Evolutionary conservation across 2,888 invertebrate species (phyloP).

Genomic region (Myathropa florea): DNA sequence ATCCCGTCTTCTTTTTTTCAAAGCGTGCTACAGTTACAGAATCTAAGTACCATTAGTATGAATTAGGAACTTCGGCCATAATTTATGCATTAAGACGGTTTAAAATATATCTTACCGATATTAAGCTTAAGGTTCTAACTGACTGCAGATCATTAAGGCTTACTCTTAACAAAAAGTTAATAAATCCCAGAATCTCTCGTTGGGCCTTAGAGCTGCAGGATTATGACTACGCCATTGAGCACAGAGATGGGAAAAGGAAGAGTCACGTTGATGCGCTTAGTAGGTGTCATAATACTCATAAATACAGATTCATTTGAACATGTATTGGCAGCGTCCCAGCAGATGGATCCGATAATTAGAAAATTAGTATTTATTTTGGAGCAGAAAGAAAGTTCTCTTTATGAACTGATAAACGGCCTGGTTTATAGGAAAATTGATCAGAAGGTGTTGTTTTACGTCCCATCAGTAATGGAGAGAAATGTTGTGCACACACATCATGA

Average conservation of each 20-base stretch:
- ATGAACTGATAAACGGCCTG: conserved; percentile 30
- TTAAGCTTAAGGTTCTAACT: conserved; percentile 71
- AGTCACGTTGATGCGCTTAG: conserved; percentile 74
- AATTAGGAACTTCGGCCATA: conserved; percentile 73
- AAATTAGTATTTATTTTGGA: conserved; percentile 42
- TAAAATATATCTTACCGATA: conserved; percentile 71
- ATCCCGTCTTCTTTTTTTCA: conserved; percentile 13
- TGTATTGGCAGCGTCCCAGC: conserved; percentile 11
- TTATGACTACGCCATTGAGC: too few species aligned
- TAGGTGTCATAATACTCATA: not conserved
- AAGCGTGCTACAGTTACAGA: conserved; percentile 70
- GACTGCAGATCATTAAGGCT: conserved; percentile 72
- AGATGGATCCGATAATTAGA: conserved; percentile 59
- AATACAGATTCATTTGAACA: conserved; percentile 28
- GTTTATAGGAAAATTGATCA: conserved; percentile 18
- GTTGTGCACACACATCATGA: conserved; percentile 63
- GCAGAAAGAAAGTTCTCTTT: conserved; percentile 24
- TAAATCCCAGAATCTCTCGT: too few species aligned
- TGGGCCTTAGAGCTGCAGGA: not conserved
- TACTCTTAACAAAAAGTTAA: too few species aligned
- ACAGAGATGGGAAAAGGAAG: conserved; percentile 72
- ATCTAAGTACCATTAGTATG: conserved; percentile 72
- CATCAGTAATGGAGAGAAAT: conserved; percentile 64
- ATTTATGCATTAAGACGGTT: conserved; percentile 73
- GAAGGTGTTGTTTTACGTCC: conserved; percentile 51